Evolutionary conservation across 1,140 invertebrate species (phyloP).

Genomic region (Phenacoccus solenopsis): DNA sequence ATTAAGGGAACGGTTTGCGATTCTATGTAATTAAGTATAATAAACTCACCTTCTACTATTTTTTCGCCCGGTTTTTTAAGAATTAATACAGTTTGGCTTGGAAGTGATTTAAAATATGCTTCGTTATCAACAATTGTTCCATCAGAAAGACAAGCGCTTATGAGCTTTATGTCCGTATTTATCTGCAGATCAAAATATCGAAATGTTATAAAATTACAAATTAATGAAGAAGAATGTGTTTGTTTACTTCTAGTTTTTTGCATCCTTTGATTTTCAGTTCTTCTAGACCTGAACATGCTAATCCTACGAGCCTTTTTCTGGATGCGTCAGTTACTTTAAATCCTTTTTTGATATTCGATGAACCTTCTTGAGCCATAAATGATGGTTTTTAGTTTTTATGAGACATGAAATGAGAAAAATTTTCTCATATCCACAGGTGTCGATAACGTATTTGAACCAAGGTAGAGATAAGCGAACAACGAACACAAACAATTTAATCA

Average conservation of each 20-base stretch:
- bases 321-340: conserved; percentile 55
- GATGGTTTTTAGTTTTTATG: too few species aligned
- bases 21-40: conserved; percentile 24
- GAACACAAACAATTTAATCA: too few species aligned
- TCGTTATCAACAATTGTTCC: conserved; percentile 59
- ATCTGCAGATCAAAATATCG: conserved; percentile 19
- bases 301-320: conserved; percentile 48
- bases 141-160: conserved; percentile 36
- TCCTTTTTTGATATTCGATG: conserved; percentile 40
- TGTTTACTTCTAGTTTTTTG: conserved; percentile 51
- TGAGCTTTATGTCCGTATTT: conserved; percentile 13
- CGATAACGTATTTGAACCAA: too few species aligned
- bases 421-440: too few species aligned
- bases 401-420: too few species aligned
- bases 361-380: background rate
- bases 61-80: conserved; percentile 44
- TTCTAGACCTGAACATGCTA: conserved; percentile 47
- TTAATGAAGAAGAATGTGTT: conserved; percentile 23
- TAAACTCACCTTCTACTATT: conserved; percentile 16
- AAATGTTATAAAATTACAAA: conserved; percentile 8
- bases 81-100: conserved; percentile 56
- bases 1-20: conserved; percentile 53
- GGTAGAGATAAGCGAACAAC: too few species aligned
- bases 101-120: conserved; percentile 55
- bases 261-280: conserved; percentile 50